Evolutionary conservation across 2,888 invertebrate genomes (phyloP).

Genomic region (Kuschelorhynchus macadamiae): DNA sequence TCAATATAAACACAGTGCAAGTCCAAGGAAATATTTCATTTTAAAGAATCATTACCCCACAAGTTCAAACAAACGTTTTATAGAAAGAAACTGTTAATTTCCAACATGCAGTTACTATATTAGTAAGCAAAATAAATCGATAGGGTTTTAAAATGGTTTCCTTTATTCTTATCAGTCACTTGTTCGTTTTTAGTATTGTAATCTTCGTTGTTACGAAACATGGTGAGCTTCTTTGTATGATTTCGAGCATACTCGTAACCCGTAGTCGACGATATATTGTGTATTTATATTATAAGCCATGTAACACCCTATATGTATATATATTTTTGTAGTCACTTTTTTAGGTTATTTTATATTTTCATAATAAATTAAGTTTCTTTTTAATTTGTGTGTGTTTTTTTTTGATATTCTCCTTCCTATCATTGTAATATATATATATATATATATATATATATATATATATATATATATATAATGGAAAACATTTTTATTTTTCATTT

Average conservation of each 20-base stretch:
- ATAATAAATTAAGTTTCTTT: conserved; percentile 60
- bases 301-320: conserved; percentile 54
- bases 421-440: too few relatives aligned
- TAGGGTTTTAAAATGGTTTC: conserved; percentile 22
- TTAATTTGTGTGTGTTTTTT: conserved; percentile 32
- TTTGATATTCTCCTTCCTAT: too few relatives aligned
- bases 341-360: conserved; percentile 62
- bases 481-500: too few relatives aligned
- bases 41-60: too few relatives aligned
- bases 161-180: conserved; percentile 12
- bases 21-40: too few relatives aligned
- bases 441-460: too few relatives aligned
- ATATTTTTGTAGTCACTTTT: conserved; percentile 59
- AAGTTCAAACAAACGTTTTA: too few relatives aligned
- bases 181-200: conserved; percentile 7
- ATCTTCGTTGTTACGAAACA: conserved; percentile 13
- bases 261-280: conserved; percentile 18
- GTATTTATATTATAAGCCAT: conserved; percentile 42
- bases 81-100: conserved; percentile 6
- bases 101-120: conserved; percentile 16
- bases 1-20: too few relatives aligned
- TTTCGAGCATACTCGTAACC: conserved; percentile 27
- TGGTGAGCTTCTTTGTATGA: conserved; percentile 25
- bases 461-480: too few relatives aligned
- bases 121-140: conserved; percentile 22